phyloP scores from a whole-genome alignment of 2,113 vertebrate species.

The Neopipo cinnamomea region DNA sequence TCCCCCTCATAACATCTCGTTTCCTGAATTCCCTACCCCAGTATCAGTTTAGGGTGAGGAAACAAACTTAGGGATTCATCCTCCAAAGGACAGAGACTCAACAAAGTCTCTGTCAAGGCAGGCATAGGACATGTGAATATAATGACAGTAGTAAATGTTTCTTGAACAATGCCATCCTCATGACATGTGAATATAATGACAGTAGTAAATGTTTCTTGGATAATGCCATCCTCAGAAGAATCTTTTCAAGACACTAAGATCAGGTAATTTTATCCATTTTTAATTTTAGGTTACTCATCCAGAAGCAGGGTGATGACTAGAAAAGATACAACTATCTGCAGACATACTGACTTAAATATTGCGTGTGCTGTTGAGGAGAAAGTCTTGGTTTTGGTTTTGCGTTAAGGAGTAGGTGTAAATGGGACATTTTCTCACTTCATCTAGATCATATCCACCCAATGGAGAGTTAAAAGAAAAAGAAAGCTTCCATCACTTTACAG shows the following conservation, averaged over 20 bases:
- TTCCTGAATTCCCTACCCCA: neutral
- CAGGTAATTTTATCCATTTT: neutral
- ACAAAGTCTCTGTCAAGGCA: neutral
- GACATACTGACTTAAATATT: neutral
- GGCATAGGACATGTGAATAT: neutral
- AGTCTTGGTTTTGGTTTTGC: neutral
- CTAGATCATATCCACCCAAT: neutral
- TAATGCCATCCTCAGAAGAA: neutral
- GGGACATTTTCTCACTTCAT: neutral
- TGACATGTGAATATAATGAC: neutral
- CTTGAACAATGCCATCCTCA: neutral
- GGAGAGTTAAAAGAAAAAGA: neutral
- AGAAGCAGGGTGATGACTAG: neutral
- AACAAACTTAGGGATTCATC: neutral
- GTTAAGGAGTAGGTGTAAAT: neutral
- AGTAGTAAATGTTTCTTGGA: neutral
- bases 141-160: too few species aligned
- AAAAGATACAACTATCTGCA: neutral
- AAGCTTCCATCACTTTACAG: neutral
- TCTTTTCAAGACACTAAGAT: neutral
- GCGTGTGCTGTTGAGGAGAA: neutral
- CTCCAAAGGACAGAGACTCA: neutral
- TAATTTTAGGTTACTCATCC: neutral
- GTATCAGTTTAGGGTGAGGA: neutral
- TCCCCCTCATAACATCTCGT: neutral